phyloP scores from a whole-genome alignment of 2,113 vertebrate species.

The Conger conger region DNA sequence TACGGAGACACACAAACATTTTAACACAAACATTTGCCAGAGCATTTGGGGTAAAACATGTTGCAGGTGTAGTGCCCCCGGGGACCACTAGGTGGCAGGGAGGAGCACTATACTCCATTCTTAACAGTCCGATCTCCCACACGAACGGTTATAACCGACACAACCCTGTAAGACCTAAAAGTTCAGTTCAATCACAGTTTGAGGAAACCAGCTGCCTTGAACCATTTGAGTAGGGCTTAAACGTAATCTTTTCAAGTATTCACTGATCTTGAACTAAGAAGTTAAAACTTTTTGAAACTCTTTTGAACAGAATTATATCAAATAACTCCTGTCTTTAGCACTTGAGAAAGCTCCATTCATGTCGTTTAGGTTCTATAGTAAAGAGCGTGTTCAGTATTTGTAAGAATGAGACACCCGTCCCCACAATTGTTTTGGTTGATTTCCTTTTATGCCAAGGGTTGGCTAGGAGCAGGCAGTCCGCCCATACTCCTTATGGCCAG shows the following conservation, averaged over 20 bases:
- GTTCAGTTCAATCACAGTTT: no score
- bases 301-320: neutral
- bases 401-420: neutral
- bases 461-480: neutral
- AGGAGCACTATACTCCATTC: no score
- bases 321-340: neutral
- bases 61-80: neutral
- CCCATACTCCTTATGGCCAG: neutral
- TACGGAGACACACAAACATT: neutral
- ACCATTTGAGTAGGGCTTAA: no score
- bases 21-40: neutral
- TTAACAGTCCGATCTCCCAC: no score
- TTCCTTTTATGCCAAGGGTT: neutral
- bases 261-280: no score
- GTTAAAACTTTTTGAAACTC: no score
- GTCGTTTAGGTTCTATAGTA: no score
- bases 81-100: neutral
- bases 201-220: no score
- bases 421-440: neutral
- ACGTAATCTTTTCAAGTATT: no score
- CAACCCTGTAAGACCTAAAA: no score
- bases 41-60: neutral
- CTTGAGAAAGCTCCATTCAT: no score
- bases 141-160: no score
- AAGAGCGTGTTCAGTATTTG: neutral